Base-by-base conservation (phyloP, 2,888 invertebrate species). In the Malthinus seriepunctatus region DNA sequence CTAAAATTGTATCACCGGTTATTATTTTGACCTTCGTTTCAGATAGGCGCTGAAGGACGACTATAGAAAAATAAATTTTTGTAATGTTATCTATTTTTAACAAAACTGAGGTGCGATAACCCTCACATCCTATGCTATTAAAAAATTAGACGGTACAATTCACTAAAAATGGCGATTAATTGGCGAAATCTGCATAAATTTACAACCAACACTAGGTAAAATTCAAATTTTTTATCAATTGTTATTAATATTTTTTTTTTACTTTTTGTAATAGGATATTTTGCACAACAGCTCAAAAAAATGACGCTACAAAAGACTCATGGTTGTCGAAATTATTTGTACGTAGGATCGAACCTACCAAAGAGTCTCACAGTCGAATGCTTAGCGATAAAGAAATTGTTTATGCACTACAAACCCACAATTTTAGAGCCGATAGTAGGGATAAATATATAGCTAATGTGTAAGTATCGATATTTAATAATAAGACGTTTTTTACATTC, bases 351-450 rank as follows among this genome's bases (percentile, higher is more conserved):
- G 95, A 96, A 76, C 94, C 95, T 4, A 94, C 95, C 1, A 95
- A 95, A 78, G 95, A 96, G 77, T 91, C 97, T 2, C 98, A 98
- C 79, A 97, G 97, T 73, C 89, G 95, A 64, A 93, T 97, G 89
- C 85, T 98, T 46, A 95, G 97, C 71, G 95, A 95, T 80, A 97
- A 97, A 80, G 97, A 97, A 80, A 87, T 91, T 56, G 91, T 99
- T 71, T 98, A 95, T 80, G 95, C 97, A 63, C 83, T 98, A 59
- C 93, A 96, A 77, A 97, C 96, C 63, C 96, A 97, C 79, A 93
- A 95, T 78, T 92, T 96, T 67, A 88, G 93, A 72, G 93, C 97
- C 35, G 95, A 95, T 79, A 89, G 88, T 45, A 88, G 90, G 80
- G 88, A 89, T 67, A 85, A 89, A 78, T 97, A 97, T 80, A 82